Percentiles rank a stretch among this genome's conserved stretches.
Conservation (phyloP, 2,888 invertebrate species). For the Helleia helle region DNA sequence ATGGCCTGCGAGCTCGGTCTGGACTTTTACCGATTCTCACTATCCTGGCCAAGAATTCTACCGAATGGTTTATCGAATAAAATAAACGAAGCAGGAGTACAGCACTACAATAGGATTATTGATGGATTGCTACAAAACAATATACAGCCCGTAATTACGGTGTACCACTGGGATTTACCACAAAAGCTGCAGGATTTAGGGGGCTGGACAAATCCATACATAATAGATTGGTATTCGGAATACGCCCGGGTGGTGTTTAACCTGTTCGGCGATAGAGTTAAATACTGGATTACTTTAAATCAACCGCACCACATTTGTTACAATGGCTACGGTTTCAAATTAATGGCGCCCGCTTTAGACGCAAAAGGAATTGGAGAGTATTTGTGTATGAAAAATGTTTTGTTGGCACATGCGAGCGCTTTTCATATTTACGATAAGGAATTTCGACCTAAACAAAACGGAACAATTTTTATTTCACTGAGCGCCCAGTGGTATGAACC, state of each 20-base stretch:
- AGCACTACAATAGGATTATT: conserved; percentile 42
- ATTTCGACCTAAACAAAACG: conserved; percentile 39
- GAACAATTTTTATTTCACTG: conserved; percentile 51
- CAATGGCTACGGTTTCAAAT: conserved; percentile 44
- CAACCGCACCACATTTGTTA: conserved; percentile 50
- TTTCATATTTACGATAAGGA: conserved; percentile 42
- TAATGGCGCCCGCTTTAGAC: conserved; percentile 33
- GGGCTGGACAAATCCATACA: conserved; percentile 50
- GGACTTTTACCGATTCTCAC: conserved; percentile 62
- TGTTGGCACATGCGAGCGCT: conserved; percentile 64
- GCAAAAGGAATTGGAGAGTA: conserved; percentile 52
- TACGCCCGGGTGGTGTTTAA: conserved; percentile 45
- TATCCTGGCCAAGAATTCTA: conserved; percentile 76
- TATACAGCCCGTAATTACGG: conserved; percentile 69
- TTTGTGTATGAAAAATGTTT: conserved; percentile 51
- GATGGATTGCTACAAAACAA: conserved; percentile 61
- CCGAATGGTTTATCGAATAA: conserved; percentile 61
- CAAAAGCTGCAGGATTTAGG: conserved; percentile 36
- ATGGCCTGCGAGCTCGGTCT: conserved; percentile 42
- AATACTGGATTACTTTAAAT: conserved; percentile 72
- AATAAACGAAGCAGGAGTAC: conserved; percentile 52
- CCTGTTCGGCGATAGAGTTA: conserved; percentile 52
- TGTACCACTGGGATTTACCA: conserved; percentile 60
- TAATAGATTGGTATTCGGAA: conserved; percentile 47
- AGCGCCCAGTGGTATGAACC: conserved; percentile 68